Conservation (phyloP, 37 sponge, comb jelly and placozoan species). For the Halichondria panicea region DNA sequence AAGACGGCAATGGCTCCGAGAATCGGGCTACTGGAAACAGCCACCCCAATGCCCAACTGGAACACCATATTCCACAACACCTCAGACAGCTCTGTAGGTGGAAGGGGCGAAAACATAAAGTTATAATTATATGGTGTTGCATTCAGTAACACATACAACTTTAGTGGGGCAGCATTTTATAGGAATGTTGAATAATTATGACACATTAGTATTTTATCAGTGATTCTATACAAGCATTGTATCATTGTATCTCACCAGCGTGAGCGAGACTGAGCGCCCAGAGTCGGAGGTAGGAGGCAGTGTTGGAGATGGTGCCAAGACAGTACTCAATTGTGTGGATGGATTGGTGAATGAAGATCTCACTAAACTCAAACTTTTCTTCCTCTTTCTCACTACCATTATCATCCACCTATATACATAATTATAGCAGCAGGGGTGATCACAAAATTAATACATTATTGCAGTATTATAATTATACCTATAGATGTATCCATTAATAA, state of each 20-base stretch:
- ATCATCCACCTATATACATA: background rate
- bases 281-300: slow-evolving; percentile 93
- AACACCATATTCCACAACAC: slow-evolving; percentile 93
- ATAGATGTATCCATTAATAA: too few relatives aligned
- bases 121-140: background rate
- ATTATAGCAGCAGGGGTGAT: too few relatives aligned
- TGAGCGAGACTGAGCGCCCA: slow-evolving; percentile 97
- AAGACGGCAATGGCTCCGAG: slow-evolving; percentile 55
- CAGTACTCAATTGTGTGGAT: slow-evolving; percentile 98
- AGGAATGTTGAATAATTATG: too few relatives aligned
- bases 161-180: too few relatives aligned
- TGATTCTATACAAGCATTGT: too few relatives aligned
- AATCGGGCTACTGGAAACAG: background rate
- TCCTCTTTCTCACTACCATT: background rate
- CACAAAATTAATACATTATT: too few relatives aligned
- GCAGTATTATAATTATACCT: too few relatives aligned
- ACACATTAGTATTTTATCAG: too few relatives aligned
- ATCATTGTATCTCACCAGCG: slow-evolving; percentile 90
- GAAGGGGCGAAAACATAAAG: too few relatives aligned
- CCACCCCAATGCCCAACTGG: background rate
- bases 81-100: slow-evolving; percentile 84
- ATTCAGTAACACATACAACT: background rate
- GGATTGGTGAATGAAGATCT: slow-evolving; percentile 85
- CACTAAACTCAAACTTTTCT: slow-evolving; percentile 18
- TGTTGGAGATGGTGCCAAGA: slow-evolving; percentile 94